Base-by-base conservation (phyloP, 2,797 vertebrate species). In the Fratercula arctica region DNA sequence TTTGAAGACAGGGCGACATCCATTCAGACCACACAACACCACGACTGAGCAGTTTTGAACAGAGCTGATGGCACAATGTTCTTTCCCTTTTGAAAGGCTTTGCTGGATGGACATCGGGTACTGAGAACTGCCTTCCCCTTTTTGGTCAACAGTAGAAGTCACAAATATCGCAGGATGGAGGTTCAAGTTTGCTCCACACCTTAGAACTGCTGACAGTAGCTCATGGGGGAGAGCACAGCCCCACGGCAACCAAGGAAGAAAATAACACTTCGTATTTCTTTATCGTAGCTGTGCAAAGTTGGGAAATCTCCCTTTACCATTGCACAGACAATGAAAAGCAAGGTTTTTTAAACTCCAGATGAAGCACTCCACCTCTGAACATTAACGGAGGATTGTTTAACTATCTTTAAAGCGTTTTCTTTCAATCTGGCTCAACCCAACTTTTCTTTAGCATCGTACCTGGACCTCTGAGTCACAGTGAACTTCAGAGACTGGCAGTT, bases 21-120 rank as follows among this genome's bases (percentile, higher is more conserved):
- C 1, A 1, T 59, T 45, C n/a, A 75, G 51, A 50, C 29, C 63
- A 29, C 73, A 59, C 7, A 37, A 6, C 8, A 20, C 8, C 3
- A 15, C 0, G 0, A 18, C 37, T 0, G 0, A 59, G 69, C 0
- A 3, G 11, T 79, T 89, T 74, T 1, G 10, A 93, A 60, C 28
- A 82, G 54, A 63, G 28, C 15, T 29, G 43, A 43, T 29, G 59
- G 64, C 29, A 61, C 16, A 20, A 25, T 4, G 26, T 33, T 84
- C 24, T 59, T 68, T 37, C 11, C 13, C n/a, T 78, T 88, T 54
- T 68, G 37, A 75, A 56, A 86, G 63, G 61, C 35, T 83, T 50
- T 91, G 16, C 50, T 31, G 25, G 37, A 25, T 3, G 11, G 54
- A 78, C 29, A 14, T 5, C 8, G 2, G 56, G 48, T 37, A 37